These are phyloP conservation scores for Aphelenchoides bicaudatus DNA, from an alignment of 2,888 invertebrate genomes.

Conservation along the genomic window DNA sequence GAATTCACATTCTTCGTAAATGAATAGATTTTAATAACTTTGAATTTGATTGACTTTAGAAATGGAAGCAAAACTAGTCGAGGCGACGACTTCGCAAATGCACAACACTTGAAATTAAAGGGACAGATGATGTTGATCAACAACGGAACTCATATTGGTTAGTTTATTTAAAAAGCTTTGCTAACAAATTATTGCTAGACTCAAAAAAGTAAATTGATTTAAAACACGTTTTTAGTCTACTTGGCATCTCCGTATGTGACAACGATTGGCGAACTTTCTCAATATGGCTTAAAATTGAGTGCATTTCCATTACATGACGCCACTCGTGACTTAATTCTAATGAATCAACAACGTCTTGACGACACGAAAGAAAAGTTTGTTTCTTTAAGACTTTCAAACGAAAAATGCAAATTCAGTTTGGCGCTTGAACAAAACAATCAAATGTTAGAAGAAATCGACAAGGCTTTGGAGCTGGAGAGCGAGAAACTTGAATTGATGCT, in stretches of 20 bases:
- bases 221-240: no score
- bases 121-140: constrained; percentile 51
- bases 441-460: no score
- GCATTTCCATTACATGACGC: constrained; percentile 55
- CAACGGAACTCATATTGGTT: constrained; percentile 37
- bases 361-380: constrained; percentile 50
- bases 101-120: constrained; percentile 44
- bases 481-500: constrained; percentile 53
- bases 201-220: no score
- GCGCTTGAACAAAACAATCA: no score
- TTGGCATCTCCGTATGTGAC: constrained; percentile 51
- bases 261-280: constrained; percentile 28
- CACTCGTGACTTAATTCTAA: constrained; percentile 50
- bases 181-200: no score
- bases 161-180: no score
- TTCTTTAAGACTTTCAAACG: not conserved
- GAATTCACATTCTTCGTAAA: not conserved
- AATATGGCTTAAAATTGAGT: constrained; percentile 39
- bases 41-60: no score
- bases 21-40: no score
- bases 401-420: no score
- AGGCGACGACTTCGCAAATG: not conserved
- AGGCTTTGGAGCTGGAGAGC: constrained; percentile 34
- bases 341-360: constrained; percentile 50
- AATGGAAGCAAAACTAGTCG: not conserved